A percentile compares a stretch with the other conserved stretches of the same genome.
Evolutionary conservation across 2,888 invertebrate species (phyloP).

Genomic region (Zygothrica quintamaculata): DNA sequence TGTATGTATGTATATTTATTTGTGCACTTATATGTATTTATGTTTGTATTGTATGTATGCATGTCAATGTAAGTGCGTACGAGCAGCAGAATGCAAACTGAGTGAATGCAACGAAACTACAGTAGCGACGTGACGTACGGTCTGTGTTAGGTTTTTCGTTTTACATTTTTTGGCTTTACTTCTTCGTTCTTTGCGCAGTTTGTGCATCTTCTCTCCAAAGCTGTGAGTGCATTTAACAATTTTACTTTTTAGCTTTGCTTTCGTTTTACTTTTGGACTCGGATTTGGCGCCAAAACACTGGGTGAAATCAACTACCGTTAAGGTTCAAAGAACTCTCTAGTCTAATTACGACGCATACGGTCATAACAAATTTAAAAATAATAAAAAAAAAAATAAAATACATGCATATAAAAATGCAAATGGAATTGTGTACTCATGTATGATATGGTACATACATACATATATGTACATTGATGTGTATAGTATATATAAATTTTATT

Average conservation of each 20-base stretch:
- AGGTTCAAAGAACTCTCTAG: slow-evolving; percentile 75
- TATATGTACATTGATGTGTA: slow-evolving; percentile 62
- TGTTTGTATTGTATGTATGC: slow-evolving; percentile 19
- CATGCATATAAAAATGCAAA: neutral
- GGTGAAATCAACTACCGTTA: slow-evolving; percentile 63
- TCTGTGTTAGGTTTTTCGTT: slow-evolving; percentile 54
- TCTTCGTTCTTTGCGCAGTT: slow-evolving; percentile 38
- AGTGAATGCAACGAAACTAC: slow-evolving; percentile 39
- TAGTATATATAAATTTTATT: slow-evolving; percentile 62
- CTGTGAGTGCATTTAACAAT: slow-evolving; percentile 50
- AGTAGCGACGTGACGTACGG: slow-evolving; percentile 25
- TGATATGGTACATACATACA: neutral
- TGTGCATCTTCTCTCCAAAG: neutral
- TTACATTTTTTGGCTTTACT: slow-evolving; percentile 48
- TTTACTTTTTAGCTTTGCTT: slow-evolving; percentile 52
- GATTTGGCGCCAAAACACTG: slow-evolving; percentile 71
- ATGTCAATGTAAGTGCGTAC: slow-evolving; percentile 53
- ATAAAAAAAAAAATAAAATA: too few species aligned
- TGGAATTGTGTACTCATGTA: slow-evolving; percentile 4
- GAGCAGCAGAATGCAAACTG: slow-evolving; percentile 38
- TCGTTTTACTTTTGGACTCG: slow-evolving; percentile 40
- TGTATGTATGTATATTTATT: too few species aligned
- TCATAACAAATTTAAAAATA: slow-evolving; percentile 55
- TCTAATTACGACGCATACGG: slow-evolving; percentile 66
- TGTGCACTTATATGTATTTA: slow-evolving; percentile 5